phyloP scores from a whole-genome alignment of 2,113 vertebrate genomes.

The Lophochroa leadbeateri region DNA sequence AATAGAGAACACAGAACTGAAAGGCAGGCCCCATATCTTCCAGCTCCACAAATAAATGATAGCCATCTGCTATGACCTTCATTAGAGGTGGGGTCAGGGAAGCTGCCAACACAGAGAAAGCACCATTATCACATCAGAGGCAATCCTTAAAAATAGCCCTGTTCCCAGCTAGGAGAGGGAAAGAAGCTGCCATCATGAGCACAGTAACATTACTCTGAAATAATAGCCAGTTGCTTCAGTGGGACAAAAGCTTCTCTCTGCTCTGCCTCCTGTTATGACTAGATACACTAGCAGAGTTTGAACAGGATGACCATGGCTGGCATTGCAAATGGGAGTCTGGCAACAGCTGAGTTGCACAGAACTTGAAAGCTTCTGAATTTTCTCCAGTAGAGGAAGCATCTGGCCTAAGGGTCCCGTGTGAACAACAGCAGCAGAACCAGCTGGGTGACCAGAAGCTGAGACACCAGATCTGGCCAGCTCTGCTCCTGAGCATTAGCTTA shows the following conservation, averaged over 20 bases:
- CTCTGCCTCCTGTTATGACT: not conserved
- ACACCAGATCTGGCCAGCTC: not conserved
- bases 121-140: not conserved
- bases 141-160: not conserved
- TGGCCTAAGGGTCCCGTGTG: not conserved
- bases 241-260: not conserved
- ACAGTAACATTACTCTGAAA: not conserved
- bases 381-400: not conserved
- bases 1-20: constrained; percentile 68
- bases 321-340: not conserved
- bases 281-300: not conserved
- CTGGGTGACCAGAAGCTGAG: not conserved
- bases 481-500: not conserved
- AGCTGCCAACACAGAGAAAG: constrained; percentile 66
- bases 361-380: not conserved
- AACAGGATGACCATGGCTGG: not conserved
- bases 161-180: not conserved
- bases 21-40: constrained; percentile 74
- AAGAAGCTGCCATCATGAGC: not conserved
- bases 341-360: not conserved
- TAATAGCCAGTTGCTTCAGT: not conserved
- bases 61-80: constrained; percentile 52
- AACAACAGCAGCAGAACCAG: not conserved
- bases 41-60: constrained; percentile 69
- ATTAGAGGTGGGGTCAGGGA: constrained; percentile 69